A percentile compares a stretch with the other conserved stretches of the same genome.
phyloP scores from a whole-genome alignment of 1,140 invertebrate species.

The Ctenoplectra terminalis region DNA sequence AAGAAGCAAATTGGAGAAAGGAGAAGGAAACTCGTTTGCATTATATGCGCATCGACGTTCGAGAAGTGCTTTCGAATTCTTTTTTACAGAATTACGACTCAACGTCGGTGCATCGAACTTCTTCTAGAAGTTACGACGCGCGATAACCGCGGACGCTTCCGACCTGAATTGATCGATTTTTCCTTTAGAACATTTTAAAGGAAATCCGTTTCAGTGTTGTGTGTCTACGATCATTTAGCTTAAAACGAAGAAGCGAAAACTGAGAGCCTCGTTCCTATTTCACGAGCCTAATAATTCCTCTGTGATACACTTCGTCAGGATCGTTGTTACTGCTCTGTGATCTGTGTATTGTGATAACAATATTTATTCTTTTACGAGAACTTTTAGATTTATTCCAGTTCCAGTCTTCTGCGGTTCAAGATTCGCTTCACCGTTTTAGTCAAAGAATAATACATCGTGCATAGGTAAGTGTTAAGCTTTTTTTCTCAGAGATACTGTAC shows the following conservation, averaged over 20 bases:
- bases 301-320: constrained; percentile 16
- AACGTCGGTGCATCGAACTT: constrained; percentile 10
- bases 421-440: not conserved
- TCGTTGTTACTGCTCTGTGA: constrained; percentile 26
- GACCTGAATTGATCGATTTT: not conserved
- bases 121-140: not conserved
- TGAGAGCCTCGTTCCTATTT: not conserved
- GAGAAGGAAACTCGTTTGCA: not conserved
- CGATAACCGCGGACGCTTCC: not conserved
- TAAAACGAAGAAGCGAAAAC: not conserved
- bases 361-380: constrained; percentile 10
- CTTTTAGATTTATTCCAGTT: not conserved
- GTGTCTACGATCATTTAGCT: not conserved
- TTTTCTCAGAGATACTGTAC: not conserved
- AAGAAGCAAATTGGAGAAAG: not conserved
- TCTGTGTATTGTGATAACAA: constrained; percentile 41
- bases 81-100: not conserved
- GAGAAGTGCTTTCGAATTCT: not conserved
- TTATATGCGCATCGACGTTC: not conserved
- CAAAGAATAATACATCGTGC: too few relatives aligned
- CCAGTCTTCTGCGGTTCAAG: too few relatives aligned
- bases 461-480: constrained; percentile 14
- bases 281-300: not conserved
- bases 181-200: not conserved
- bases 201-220: not conserved